A percentile compares a stretch with the other conserved stretches of the same genome.
Evolutionary conservation across 2,888 invertebrate species (phyloP).

Genomic region (Lordiphosa andalusiaca): DNA sequence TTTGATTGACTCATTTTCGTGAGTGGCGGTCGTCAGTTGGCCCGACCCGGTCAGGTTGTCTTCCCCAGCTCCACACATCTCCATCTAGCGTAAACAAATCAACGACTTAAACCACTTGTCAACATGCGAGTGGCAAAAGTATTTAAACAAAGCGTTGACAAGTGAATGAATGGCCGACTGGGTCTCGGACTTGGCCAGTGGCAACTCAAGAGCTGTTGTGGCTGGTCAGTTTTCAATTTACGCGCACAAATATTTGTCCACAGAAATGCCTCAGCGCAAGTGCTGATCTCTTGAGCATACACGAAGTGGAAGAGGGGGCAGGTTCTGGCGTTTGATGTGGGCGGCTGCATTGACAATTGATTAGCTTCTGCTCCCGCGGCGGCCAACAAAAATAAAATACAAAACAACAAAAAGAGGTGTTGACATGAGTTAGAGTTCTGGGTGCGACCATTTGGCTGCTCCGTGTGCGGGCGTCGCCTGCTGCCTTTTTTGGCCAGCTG

Average conservation of each 20-base stretch:
- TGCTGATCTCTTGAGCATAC: constrained; percentile 71
- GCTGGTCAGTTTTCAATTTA: constrained; percentile 75
- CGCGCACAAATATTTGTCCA: constrained; percentile 72
- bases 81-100: constrained; percentile 65
- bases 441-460: constrained; percentile 25
- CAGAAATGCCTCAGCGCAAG: constrained; percentile 71
- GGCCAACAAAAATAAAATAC: constrained; percentile 6
- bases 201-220: constrained; percentile 70
- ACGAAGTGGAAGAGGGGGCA: not conserved
- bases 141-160: constrained; percentile 74
- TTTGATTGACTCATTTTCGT: constrained; percentile 74
- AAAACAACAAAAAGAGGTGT: constrained; percentile 46
- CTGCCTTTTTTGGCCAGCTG: constrained; percentile 31
- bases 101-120: constrained; percentile 75
- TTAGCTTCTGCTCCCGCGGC: constrained; percentile 50
- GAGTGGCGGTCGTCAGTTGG: constrained; percentile 36
- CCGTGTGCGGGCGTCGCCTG: constrained; percentile 56
- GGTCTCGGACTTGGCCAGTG: constrained; percentile 27
- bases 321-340: constrained; percentile 65
- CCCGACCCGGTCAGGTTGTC: constrained; percentile 18
- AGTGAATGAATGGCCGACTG: constrained; percentile 59
- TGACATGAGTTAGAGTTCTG: constrained; percentile 46
- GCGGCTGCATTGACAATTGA: constrained; percentile 73
- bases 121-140: constrained; percentile 72
- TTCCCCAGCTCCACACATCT: constrained; percentile 5